Base-by-base conservation (phyloP, 2,797 vertebrate species). In the Tragelaphus eurycerus region DNA sequence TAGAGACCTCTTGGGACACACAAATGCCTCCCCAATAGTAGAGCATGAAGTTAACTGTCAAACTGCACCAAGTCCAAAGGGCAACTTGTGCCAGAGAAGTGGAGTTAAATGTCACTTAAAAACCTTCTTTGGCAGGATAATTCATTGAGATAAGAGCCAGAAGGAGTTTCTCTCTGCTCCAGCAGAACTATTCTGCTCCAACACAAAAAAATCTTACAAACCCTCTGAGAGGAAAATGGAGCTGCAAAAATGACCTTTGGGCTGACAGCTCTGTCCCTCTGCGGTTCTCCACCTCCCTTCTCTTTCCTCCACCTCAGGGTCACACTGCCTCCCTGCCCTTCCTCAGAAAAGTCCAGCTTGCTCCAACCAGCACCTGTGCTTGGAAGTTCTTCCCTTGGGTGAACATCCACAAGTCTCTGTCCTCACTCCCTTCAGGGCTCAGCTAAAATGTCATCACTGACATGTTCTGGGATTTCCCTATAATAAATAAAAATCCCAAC, bases 141-240 rank as follows among this genome's bases (percentile, higher is more conserved):
- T 91, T 89, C 48, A 57, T 52, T n/a, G 87, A 88, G 50, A n/a
- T 55, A 85, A 62, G 25, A 94, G 31, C 29, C 67, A 93, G 84
- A 89, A n/a, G 57, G 27, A 50, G 31, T 86, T 94, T 83, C 43
- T 43, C 38, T 74, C 34, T 43, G 38, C 38, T 23, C 85, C 62
- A 50, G 64, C 25, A 74, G 82, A 74, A n/a, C 15, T 78, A 17
- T 38, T 95, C 64, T 86, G 38, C 60, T 91, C 38, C 57, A 46
- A 91, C 13, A n/a, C 17, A 12, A n/a, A 89, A 67, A 46, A 84
- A 27, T 17, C 15, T 67, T 43, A 12, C 85, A 46, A 64, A 27
- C 43, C 13, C 6, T 79, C 21, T 48, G 48, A 14, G 50, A 60
- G 27, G 52, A 92, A 92, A 67, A 52, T 16, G 6, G 3, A n/a